Evolutionary conservation across 2,888 invertebrate species (phyloP).

Genomic region (Nesidiocoris tenuis): DNA sequence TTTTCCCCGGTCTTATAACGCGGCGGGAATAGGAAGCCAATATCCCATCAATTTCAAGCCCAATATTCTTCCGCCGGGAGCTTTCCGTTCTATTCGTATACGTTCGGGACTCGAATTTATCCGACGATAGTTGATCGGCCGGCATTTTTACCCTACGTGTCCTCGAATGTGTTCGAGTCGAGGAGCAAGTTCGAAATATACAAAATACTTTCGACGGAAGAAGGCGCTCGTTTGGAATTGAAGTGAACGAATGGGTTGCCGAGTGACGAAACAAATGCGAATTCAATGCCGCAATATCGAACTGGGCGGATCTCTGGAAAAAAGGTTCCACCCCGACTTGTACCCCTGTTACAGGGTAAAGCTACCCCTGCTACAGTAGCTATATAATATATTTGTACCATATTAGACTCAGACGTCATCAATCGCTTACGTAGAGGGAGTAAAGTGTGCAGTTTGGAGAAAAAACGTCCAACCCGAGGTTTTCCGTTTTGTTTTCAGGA

Average conservation of each 20-base stretch:
- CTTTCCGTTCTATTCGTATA: background rate
- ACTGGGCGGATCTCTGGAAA: slow-evolving; percentile 21
- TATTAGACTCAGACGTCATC: slow-evolving; percentile 38
- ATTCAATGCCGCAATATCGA: slow-evolving; percentile 41
- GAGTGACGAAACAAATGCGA: slow-evolving; percentile 38
- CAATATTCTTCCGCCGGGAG: background rate
- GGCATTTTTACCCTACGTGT: slow-evolving; percentile 35
- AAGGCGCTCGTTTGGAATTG: background rate
- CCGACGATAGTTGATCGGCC: slow-evolving; percentile 37
- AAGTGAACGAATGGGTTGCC: background rate
- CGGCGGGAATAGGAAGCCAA: slow-evolving; percentile 23
- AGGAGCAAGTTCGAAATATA: too few species aligned
- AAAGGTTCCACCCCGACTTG: background rate
- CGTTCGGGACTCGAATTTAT: slow-evolving; percentile 23
- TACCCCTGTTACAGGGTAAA: background rate
- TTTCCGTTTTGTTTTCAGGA: slow-evolving; percentile 40
- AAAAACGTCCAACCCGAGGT: slow-evolving; percentile 6
- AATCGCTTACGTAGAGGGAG: slow-evolving; percentile 11
- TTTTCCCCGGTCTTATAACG: slow-evolving; percentile 12
- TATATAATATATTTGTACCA: slow-evolving; percentile 42
- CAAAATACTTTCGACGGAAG: background rate
- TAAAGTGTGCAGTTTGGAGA: background rate
- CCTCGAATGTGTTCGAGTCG: background rate
- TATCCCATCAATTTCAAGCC: slow-evolving; percentile 18
- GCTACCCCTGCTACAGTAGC: slow-evolving; percentile 13